phyloP scores from a whole-genome alignment of 2,797 vertebrate species.

The Serranus cabrilla region DNA sequence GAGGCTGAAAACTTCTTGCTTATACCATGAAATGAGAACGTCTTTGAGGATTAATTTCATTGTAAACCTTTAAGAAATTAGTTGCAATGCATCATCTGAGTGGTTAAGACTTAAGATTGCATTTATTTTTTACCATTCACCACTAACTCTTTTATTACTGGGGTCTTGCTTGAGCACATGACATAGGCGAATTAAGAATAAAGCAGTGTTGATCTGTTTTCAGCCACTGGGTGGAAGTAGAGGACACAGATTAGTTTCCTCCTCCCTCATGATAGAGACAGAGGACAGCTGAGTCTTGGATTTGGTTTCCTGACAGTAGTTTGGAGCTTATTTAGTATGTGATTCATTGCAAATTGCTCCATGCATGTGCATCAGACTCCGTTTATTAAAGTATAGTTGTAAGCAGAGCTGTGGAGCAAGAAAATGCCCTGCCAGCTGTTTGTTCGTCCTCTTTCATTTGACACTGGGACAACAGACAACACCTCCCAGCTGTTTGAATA shows the following conservation, averaged over 20 bases:
- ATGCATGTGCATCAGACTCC: conserved; percentile 48
- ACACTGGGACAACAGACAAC: conserved; percentile 71
- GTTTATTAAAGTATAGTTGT: conserved; percentile 63
- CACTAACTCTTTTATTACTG: background rate
- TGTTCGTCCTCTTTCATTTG: conserved; percentile 75
- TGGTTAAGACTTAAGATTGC: background rate
- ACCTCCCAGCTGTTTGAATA: conserved; percentile 79
- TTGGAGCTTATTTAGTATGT: conserved; percentile 57
- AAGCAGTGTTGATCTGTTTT: conserved; percentile 22
- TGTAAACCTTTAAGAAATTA: conserved; percentile 14
- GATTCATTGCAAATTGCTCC: conserved; percentile 59
- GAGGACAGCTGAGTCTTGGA: conserved; percentile 20
- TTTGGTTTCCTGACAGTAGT: conserved; percentile 50
- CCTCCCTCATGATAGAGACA: background rate
- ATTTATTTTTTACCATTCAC: conserved; percentile 6
- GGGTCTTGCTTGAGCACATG: background rate
- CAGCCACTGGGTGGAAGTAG: conserved; percentile 76
- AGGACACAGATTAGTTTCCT: conserved; percentile 48
- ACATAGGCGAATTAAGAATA: background rate
- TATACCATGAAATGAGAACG: background rate
- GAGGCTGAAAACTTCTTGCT: conserved; percentile 14
- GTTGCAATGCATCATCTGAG: background rate
- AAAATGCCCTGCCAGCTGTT: conserved; percentile 72
- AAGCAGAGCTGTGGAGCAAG: conserved; percentile 53
- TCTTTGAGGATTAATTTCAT: conserved; percentile 11